These are phyloP conservation scores for Nycticorax nycticorax DNA, from an alignment of 2,113 vertebrate genomes.

Conservation along the genomic window DNA sequence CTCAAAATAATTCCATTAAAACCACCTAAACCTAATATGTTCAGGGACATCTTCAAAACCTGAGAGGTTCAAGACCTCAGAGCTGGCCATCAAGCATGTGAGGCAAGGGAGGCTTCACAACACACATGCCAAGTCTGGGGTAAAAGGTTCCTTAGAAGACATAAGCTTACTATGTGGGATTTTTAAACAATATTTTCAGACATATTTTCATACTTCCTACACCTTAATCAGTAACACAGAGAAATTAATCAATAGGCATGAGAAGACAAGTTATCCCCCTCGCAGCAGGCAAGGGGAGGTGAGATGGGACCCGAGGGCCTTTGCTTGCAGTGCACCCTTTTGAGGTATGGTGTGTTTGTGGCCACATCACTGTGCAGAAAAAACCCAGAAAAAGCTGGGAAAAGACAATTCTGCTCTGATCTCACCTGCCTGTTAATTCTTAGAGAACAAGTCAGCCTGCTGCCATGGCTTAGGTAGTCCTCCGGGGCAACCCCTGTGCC, in stretches of 20 bases:
- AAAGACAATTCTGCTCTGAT: not conserved
- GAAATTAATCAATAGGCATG: not conserved
- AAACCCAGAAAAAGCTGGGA: not conserved
- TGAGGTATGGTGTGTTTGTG: not conserved
- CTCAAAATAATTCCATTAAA: not conserved
- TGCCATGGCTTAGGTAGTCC: not conserved
- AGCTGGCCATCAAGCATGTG: not conserved
- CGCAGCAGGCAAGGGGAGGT: rapidly evolving
- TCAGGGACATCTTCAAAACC: not conserved
- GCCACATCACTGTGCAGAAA: not conserved
- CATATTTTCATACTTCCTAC: not conserved
- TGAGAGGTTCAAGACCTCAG: not conserved
- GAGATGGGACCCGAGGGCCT: not conserved
- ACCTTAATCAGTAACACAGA: not conserved
- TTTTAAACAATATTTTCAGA: not conserved
- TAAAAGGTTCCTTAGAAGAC: not conserved
- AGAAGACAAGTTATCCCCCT: not conserved
- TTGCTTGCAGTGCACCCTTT: not conserved
- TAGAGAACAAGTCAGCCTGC: not conserved
- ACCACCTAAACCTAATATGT: not conserved
- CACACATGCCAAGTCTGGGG: not conserved
- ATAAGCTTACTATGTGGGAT: not conserved
- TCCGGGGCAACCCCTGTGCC: rapidly evolving
- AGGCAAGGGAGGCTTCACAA: not conserved
- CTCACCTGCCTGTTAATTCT: not conserved